phyloP scores from a whole-genome alignment of 1,140 invertebrate genomes.

The Plectrocnemia conspersa region DNA sequence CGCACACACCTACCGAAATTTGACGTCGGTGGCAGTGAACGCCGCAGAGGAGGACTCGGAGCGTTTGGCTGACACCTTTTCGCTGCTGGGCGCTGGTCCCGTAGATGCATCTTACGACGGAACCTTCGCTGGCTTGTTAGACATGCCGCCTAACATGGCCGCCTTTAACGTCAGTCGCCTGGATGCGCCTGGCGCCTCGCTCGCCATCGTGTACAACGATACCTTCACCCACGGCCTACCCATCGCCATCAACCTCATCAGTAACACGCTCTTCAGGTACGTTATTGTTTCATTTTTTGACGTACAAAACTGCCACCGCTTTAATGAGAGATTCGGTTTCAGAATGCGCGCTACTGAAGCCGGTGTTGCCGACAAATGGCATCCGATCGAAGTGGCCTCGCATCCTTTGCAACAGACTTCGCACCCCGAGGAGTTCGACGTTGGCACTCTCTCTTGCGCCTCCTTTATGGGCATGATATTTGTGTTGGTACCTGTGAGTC shows the following conservation, averaged over 20 bases:
- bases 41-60: constrained; percentile 44
- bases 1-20: constrained; percentile 49
- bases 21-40: constrained; percentile 49
- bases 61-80: constrained; percentile 43
- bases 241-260: constrained; percentile 68
- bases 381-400: constrained; percentile 51
- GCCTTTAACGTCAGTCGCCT: constrained; percentile 59
- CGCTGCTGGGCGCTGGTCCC: constrained; percentile 45
- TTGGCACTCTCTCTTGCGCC: constrained; percentile 65
- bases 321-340: constrained; percentile 31
- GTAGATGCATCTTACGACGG: constrained; percentile 57
- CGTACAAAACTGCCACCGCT: no score
- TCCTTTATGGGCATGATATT: constrained; percentile 76
- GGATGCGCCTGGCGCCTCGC: constrained; percentile 46
- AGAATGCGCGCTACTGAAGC: constrained; percentile 38
- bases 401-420: constrained; percentile 69
- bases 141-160: constrained; percentile 59
- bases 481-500: constrained; percentile 66
- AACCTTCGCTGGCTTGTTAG: constrained; percentile 58
- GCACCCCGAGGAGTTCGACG: constrained; percentile 64
- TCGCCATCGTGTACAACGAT: constrained; percentile 70
- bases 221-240: constrained; percentile 75
- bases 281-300: constrained; percentile 14
- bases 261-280: constrained; percentile 66
- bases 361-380: constrained; percentile 34